Conservation (phyloP, 2,113 vertebrate species). For the Neoarius graeffei region DNA sequence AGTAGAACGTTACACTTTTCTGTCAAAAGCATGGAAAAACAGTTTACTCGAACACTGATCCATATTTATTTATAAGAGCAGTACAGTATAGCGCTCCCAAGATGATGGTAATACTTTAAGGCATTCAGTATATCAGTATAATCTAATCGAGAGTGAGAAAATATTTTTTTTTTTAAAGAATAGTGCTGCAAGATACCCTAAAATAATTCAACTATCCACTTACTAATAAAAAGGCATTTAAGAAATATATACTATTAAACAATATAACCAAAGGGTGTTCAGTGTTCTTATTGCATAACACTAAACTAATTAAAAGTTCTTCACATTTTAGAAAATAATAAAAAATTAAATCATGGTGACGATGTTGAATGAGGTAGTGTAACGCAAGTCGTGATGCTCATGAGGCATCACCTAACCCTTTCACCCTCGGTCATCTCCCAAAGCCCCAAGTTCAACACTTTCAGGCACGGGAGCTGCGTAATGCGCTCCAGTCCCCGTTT, state of each 20-base stretch:
- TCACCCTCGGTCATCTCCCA: slow-evolving; percentile 98
- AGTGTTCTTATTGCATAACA: slow-evolving; percentile 51
- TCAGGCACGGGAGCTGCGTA: slow-evolving; percentile 98
- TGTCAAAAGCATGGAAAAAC: slow-evolving; percentile 23
- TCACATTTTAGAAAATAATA: slow-evolving; percentile 46
- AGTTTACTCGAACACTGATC: slow-evolving; percentile 25
- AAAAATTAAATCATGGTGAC: slow-evolving; percentile 23
- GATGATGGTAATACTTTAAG: slow-evolving; percentile 49
- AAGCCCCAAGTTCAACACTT: slow-evolving; percentile 96
- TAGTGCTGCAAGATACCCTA: slow-evolving; percentile 34
- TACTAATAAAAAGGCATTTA: slow-evolving; percentile 47
- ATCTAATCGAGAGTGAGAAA: slow-evolving; percentile 19
- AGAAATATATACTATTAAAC: slow-evolving; percentile 33
- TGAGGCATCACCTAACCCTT: slow-evolving; percentile 90
- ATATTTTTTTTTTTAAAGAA: slow-evolving; percentile 21
- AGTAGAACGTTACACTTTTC: slow-evolving; percentile 18
- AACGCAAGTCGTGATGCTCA: not conserved
- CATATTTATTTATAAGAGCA: slow-evolving; percentile 23
- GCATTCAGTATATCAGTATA: slow-evolving; percentile 45
- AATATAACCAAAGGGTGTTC: slow-evolving; percentile 38
- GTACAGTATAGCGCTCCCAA: slow-evolving; percentile 24
- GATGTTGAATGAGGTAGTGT: slow-evolving; percentile 41
- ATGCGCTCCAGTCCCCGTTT: slow-evolving; percentile 97
- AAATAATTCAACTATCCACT: slow-evolving; percentile 38
- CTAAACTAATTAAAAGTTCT: slow-evolving; percentile 52